A percentile compares a stretch with the other conserved stretches of the same genome.
These are phyloP conservation scores for Embidobia sp. DNA, from an alignment of 2,888 invertebrate genomes.

Conservation along the genomic window DNA sequence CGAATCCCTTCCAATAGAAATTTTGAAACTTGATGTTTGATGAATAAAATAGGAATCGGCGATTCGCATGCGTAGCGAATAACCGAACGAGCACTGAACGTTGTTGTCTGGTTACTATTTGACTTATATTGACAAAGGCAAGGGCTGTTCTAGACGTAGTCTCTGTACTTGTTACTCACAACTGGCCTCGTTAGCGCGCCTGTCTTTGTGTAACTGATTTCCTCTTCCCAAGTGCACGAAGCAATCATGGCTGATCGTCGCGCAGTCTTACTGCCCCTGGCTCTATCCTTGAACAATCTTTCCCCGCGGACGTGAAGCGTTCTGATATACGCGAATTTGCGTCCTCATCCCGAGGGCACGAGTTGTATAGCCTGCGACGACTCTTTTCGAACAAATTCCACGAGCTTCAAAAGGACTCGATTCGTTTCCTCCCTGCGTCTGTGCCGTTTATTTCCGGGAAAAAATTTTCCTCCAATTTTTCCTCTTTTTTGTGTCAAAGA, in stretches of 20 bases:
- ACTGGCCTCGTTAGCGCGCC: conserved; percentile 42
- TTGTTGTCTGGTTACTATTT: conserved; percentile 23
- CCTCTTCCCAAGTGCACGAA: conserved; percentile 48
- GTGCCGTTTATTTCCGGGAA: too few relatives aligned
- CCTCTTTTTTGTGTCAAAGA: too few relatives aligned
- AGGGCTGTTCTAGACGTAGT: conserved; percentile 1
- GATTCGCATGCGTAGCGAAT: not conserved
- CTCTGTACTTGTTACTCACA: conserved; percentile 25
- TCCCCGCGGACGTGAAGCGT: conserved; percentile 6
- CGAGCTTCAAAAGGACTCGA: too few relatives aligned
- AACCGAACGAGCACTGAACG: not conserved
- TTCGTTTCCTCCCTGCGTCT: too few relatives aligned
- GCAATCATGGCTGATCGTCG: conserved; percentile 52
- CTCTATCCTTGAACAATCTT: conserved; percentile 19
- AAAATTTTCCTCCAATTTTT: too few relatives aligned
- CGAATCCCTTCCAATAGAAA: not conserved
- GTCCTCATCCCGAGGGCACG: conserved; percentile 18
- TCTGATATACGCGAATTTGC: conserved; percentile 32
- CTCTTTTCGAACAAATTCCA: too few relatives aligned
- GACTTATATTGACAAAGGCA: conserved; percentile 49
- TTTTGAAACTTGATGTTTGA: too few relatives aligned
- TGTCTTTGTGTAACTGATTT: conserved; percentile 59
- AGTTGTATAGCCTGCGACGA: conserved; percentile 8
- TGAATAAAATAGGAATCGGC: not conserved
- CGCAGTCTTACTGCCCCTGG: conserved; percentile 10